Evolutionary conservation across 2,888 invertebrate genomes (phyloP).

Genomic region (Drosophila robusta): DNA sequence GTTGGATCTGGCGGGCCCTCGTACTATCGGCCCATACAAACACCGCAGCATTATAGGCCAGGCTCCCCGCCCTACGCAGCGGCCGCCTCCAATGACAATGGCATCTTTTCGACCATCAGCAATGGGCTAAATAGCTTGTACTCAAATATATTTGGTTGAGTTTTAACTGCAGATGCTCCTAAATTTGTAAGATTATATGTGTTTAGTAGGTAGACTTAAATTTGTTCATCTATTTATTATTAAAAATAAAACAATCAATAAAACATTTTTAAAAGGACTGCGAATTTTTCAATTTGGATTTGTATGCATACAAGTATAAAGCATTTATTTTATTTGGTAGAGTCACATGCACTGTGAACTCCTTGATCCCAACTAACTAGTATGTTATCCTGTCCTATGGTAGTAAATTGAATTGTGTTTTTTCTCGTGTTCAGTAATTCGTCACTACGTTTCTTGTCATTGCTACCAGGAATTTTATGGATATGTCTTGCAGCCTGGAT

Average conservation of each 20-base stretch:
- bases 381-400: too few relatives aligned
- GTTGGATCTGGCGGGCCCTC: constrained; percentile 83
- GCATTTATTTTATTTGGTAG: too few relatives aligned
- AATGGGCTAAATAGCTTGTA: constrained; percentile 92
- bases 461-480: too few relatives aligned
- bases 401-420: too few relatives aligned
- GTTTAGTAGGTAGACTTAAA: constrained; percentile 48
- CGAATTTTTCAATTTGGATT: background rate
- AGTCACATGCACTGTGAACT: too few relatives aligned
- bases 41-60: constrained; percentile 86
- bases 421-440: too few relatives aligned
- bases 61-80: constrained; percentile 82
- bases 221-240: constrained; percentile 52
- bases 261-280: constrained; percentile 27
- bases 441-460: too few relatives aligned
- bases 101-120: constrained; percentile 90
- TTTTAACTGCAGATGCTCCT: background rate
- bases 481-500: too few relatives aligned
- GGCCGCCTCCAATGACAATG: constrained; percentile 62
- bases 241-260: constrained; percentile 28
- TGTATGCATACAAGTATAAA: too few relatives aligned
- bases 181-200: constrained; percentile 45
- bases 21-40: constrained; percentile 87
- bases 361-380: too few relatives aligned
- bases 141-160: constrained; percentile 91